Conservation (phyloP, 2,113 vertebrate species). For the Neofelis nebulosa region DNA sequence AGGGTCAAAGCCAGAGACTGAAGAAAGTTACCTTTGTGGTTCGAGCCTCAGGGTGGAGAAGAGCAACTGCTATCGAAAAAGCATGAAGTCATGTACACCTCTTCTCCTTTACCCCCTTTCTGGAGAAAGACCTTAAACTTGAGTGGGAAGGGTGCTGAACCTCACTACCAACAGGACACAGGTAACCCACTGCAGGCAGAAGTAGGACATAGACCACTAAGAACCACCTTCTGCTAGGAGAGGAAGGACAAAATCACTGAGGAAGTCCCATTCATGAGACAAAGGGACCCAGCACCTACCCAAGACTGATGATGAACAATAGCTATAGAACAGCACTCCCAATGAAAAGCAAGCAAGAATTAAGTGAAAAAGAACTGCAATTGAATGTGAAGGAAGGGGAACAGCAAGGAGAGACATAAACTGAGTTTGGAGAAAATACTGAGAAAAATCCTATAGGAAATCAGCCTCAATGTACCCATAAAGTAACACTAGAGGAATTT, state of each 20-base stretch:
- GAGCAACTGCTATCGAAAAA: background rate
- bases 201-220: background rate
- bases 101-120: background rate
- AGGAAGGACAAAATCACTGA: background rate
- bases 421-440: background rate
- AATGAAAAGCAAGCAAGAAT: background rate
- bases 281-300: background rate
- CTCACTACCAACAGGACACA: background rate
- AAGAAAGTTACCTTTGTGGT: background rate
- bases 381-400: background rate
- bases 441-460: background rate
- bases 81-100: background rate
- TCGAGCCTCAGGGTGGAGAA: background rate
- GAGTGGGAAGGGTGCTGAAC: background rate
- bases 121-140: background rate
- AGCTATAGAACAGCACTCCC: background rate
- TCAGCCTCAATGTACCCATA: background rate
- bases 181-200: background rate
- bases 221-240: no score
- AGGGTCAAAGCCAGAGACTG: background rate
- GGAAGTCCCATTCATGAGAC: background rate
- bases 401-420: background rate
- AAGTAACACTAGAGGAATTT: background rate
- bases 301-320: background rate
- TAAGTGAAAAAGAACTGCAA: background rate